These are phyloP conservation scores for Stylophora pistillata DNA, from an alignment of 64 coral and sea anemone genomes.

Conservation along the genomic window DNA sequence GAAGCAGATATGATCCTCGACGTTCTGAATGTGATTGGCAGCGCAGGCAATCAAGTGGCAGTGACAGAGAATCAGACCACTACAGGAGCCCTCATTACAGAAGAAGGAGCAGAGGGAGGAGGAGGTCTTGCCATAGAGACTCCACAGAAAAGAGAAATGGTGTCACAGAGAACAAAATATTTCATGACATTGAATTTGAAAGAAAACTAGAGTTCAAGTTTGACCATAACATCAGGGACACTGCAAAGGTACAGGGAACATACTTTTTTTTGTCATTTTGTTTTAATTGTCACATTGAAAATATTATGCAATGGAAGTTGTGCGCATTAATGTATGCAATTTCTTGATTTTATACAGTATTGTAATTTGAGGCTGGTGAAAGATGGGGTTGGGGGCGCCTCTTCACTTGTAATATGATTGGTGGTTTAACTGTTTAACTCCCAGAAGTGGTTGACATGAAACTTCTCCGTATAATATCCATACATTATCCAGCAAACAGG, in stretches of 20 bases:
- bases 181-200: constrained; percentile 85
- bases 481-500: no score
- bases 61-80: not conserved
- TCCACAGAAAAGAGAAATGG: not conserved
- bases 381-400: no score
- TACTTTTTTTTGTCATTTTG: not conserved
- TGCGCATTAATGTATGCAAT: no score
- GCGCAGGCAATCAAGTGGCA: not conserved
- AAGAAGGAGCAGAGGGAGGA: not conserved
- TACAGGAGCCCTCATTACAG: not conserved
- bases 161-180: not conserved
- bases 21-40: not conserved
- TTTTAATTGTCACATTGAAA: no score
- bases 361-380: no score
- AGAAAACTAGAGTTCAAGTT: constrained; percentile 88
- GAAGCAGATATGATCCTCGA: constrained; percentile 26
- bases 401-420: no score
- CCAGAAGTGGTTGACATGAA: no score
- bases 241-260: constrained; percentile 55
- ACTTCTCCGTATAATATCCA: no score
- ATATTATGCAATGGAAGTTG: no score
- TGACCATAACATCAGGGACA: constrained; percentile 55
- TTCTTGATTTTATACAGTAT: no score
- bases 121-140: not conserved
- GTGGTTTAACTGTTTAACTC: no score